These are phyloP conservation scores for Orchesellides sinensis DNA, from an alignment of 2,888 invertebrate species.

Conservation along the genomic window DNA sequence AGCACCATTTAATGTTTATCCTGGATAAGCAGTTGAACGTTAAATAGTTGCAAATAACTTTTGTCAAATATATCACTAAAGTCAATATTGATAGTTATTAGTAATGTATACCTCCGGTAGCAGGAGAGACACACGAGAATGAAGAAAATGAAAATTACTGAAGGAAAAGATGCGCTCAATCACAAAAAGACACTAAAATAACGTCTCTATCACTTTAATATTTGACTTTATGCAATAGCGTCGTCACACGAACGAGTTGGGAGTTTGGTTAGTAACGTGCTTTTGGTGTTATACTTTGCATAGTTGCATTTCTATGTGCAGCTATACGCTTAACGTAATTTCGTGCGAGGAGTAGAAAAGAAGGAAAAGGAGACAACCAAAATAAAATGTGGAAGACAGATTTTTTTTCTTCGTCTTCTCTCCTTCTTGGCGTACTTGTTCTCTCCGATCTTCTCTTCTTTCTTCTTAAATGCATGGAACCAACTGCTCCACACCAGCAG, in stretches of 20 bases:
- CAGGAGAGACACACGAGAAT: too few species aligned
- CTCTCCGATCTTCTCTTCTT: constrained; percentile 37
- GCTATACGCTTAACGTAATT: not conserved
- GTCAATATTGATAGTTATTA: too few species aligned
- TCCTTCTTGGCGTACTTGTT: constrained; percentile 20
- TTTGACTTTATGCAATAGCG: too few species aligned
- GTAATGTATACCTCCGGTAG: too few species aligned
- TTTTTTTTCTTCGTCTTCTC: constrained; percentile 28
- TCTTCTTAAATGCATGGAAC: constrained; percentile 31
- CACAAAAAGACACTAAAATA: too few species aligned
- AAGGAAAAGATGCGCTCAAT: too few species aligned
- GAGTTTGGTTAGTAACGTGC: not conserved
- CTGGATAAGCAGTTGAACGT: too few species aligned
- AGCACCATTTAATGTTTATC: too few species aligned
- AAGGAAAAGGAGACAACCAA: constrained; percentile 55
- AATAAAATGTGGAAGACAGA: constrained; percentile 54
- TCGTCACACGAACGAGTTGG: not conserved
- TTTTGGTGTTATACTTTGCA: not conserved
- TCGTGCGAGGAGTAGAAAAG: not conserved
- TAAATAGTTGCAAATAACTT: too few species aligned
- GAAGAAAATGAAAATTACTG: too few species aligned
- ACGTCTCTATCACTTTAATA: too few species aligned
- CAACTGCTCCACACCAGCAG: constrained; percentile 21
- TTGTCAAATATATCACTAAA: too few species aligned
- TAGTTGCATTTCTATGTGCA: not conserved